These are phyloP conservation scores for Montipora capricornis DNA, from an alignment of 64 coral and sea anemone genomes.

Conservation along the genomic window DNA sequence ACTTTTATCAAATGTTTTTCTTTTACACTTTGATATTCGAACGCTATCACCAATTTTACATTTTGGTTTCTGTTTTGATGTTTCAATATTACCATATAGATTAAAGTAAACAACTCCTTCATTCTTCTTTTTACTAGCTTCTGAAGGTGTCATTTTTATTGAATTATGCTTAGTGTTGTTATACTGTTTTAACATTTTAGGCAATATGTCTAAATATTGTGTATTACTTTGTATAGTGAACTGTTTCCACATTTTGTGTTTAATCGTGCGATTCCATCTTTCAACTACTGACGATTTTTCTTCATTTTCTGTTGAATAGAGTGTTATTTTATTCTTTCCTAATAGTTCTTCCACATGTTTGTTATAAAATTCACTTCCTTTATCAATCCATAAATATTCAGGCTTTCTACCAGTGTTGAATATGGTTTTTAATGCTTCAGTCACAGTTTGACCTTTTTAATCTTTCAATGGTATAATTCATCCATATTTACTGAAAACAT, in stretches of 20 bases:
- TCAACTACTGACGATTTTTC: slow-evolving; percentile 41
- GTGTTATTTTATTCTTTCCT: not conserved
- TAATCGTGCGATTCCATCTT: slow-evolving; percentile 62
- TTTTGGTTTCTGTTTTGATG: too few species aligned
- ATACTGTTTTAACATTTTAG: slow-evolving; percentile 11
- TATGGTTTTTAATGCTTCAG: slow-evolving; percentile 18
- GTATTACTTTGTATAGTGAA: slow-evolving; percentile 22
- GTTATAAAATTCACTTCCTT: slow-evolving; percentile 55
- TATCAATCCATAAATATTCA: slow-evolving; percentile 11
- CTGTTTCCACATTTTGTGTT: slow-evolving; percentile 51
- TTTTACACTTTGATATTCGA: not conserved
- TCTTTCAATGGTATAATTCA: slow-evolving; percentile 46
- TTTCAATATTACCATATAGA: not conserved
- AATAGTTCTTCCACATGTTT: slow-evolving; percentile 25
- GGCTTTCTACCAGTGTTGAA: slow-evolving; percentile 53
- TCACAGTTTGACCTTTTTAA: slow-evolving; percentile 42
- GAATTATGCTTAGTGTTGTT: not conserved
- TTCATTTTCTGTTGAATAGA: slow-evolving; percentile 65
- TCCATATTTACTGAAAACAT: slow-evolving; percentile 41
- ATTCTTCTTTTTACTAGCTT: slow-evolving; percentile 38
- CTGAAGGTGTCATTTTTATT: not conserved
- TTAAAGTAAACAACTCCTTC: slow-evolving; percentile 8
- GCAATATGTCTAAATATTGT: slow-evolving; percentile 49
- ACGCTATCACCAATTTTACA: slow-evolving; percentile 21
- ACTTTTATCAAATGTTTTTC: not conserved